phyloP scores from a whole-genome alignment of 2,797 vertebrate species.

The Pogoniulus pusillus region DNA sequence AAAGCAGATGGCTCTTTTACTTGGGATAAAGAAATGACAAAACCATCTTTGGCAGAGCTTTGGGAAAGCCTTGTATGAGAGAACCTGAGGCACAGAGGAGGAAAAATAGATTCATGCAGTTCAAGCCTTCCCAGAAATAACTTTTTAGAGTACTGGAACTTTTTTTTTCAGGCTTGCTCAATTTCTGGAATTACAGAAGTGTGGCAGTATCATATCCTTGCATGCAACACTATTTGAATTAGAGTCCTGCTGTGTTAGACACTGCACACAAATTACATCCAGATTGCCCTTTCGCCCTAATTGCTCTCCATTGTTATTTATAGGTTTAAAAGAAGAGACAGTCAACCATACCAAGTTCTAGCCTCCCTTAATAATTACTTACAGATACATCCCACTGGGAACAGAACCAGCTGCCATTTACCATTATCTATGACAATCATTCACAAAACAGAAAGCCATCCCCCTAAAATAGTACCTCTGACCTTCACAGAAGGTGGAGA shows the following conservation, averaged over 20 bases:
- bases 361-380: constrained; percentile 59
- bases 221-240: constrained; percentile 49
- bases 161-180: constrained; percentile 7
- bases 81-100: background rate
- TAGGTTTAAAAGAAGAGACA: constrained; percentile 36
- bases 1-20: background rate
- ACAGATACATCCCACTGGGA: constrained; percentile 40
- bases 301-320: constrained; percentile 58
- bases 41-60: background rate
- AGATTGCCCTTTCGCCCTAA: constrained; percentile 65
- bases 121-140: background rate
- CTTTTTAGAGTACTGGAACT: background rate
- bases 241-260: constrained; percentile 43
- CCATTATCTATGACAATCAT: constrained; percentile 20
- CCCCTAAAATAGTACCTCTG: background rate
- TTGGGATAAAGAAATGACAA: background rate
- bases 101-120: background rate
- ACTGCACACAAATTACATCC: constrained; percentile 51
- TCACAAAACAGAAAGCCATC: background rate
- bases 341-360: constrained; percentile 2
- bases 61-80: background rate
- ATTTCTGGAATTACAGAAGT: constrained; percentile 11
- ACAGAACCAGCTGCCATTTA: constrained; percentile 51
- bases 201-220: constrained; percentile 52
- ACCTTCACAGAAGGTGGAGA: background rate